These are phyloP conservation scores for Samia ricini DNA, from an alignment of 1,140 invertebrate genomes.

Conservation along the genomic window DNA sequence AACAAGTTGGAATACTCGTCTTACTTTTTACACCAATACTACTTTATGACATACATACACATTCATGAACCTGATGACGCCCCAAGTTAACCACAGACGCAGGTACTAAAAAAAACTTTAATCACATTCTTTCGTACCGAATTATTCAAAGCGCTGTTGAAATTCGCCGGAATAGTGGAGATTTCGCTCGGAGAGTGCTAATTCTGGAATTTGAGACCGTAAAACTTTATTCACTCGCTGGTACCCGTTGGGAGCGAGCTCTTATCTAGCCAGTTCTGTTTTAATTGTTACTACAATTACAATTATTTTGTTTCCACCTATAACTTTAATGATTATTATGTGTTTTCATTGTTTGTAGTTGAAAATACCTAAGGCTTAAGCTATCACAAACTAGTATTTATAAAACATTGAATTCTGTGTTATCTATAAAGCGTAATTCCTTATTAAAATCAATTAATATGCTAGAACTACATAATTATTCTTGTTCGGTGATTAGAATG, in stretches of 20 bases:
- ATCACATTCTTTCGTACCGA: not conserved
- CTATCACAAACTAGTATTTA: too few species aligned
- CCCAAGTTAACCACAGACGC: too few species aligned
- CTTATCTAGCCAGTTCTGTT: not conserved
- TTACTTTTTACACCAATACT: too few species aligned
- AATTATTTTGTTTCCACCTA: not conserved
- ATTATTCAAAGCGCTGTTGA: not conserved
- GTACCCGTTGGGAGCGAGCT: not conserved
- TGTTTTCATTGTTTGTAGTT: not conserved
- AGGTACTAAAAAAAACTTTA: not conserved
- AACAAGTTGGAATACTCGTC: too few species aligned
- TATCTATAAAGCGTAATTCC: too few species aligned
- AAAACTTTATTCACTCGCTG: constrained; percentile 7
- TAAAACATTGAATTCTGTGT: too few species aligned
- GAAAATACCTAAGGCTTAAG: too few species aligned
- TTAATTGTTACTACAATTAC: not conserved
- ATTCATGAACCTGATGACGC: too few species aligned
- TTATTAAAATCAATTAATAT: too few species aligned
- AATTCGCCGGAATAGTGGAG: not conserved
- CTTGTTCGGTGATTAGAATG: too few species aligned
- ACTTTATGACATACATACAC: too few species aligned
- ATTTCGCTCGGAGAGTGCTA: constrained; percentile 3
- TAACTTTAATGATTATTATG: not conserved
- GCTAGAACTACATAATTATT: too few species aligned
- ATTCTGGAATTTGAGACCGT: constrained; percentile 5